Percentiles rank a stretch among this genome's conserved stretches.
Evolutionary conservation across 2,797 vertebrate species (phyloP).

Genomic region (Zenarchopterus dispar): DNA sequence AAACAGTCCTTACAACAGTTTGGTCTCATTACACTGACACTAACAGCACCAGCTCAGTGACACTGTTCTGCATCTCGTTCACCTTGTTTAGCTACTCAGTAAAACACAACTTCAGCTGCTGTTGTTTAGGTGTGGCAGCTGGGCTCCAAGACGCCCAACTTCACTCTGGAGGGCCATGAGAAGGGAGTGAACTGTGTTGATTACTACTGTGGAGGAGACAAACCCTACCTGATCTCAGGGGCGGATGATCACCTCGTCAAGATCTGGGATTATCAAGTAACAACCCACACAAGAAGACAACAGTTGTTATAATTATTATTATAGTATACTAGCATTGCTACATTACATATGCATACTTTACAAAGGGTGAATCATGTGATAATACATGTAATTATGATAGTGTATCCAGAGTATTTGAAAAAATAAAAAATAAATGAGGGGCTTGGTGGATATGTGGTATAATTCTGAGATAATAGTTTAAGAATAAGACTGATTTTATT

Average conservation of each 20-base stretch:
- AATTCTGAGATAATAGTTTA: too few relatives aligned
- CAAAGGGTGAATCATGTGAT: background rate
- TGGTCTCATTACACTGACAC: background rate
- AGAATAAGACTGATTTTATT: too few relatives aligned
- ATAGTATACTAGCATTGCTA: too few relatives aligned
- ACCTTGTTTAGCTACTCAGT: background rate
- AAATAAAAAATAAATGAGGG: too few relatives aligned
- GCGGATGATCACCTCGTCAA: slow-evolving; percentile 97
- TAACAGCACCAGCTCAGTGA: background rate
- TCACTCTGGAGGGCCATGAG: slow-evolving; percentile 97
- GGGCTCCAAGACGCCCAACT: slow-evolving; percentile 96
- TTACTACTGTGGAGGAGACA: slow-evolving; percentile 98
- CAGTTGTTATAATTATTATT: background rate
- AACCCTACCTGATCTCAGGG: slow-evolving; percentile 97
- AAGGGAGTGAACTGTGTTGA: slow-evolving; percentile 99
- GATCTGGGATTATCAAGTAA: slow-evolving; percentile 99
- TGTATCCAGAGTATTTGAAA: too few relatives aligned
- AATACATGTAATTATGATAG: too few relatives aligned
- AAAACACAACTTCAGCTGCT: background rate
- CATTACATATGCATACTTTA: background rate
- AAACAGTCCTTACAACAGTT: background rate
- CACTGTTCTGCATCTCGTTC: too few relatives aligned
- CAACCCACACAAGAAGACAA: background rate
- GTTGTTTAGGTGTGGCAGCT: slow-evolving; percentile 93
- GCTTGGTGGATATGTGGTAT: too few relatives aligned